phyloP scores from a whole-genome alignment of 2,888 invertebrate species.

The Phrixothrix hirtus region DNA sequence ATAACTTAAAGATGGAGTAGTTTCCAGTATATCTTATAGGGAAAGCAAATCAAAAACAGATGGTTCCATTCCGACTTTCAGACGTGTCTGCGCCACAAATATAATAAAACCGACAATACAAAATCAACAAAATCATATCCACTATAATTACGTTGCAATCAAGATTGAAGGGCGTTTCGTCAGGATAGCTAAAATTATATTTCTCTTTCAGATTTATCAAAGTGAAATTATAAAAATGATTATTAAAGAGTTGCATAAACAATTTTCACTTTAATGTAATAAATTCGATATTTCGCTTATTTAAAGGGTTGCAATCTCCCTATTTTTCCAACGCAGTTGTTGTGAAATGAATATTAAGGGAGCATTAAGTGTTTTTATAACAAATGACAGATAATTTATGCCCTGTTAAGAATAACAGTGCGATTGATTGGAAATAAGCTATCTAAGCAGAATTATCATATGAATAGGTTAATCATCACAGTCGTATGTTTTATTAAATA shows the following conservation, averaged over 20 bases:
- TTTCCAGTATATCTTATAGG: neutral
- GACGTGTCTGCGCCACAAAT: constrained; percentile 34
- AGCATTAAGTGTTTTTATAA: too few relatives aligned
- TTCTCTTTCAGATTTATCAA: too few relatives aligned
- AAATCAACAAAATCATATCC: constrained; percentile 44
- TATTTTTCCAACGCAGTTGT: neutral
- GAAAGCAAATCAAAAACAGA: constrained; percentile 6
- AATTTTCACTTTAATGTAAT: too few relatives aligned
- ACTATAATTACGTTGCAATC: constrained; percentile 36
- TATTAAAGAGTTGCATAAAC: too few relatives aligned
- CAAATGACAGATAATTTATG: too few relatives aligned
- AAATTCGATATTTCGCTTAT: neutral
- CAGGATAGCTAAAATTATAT: too few relatives aligned
- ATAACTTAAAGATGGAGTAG: neutral
- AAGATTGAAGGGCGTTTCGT: constrained; percentile 22
- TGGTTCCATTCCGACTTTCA: constrained; percentile 7
- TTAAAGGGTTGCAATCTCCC: neutral
- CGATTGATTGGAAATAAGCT: too few relatives aligned
- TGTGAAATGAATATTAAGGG: neutral
- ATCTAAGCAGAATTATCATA: too few relatives aligned
- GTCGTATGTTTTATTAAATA: too few relatives aligned
- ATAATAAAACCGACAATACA: constrained; percentile 41
- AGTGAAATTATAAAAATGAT: too few relatives aligned
- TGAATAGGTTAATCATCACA: too few relatives aligned
- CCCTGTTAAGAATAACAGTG: too few relatives aligned